phyloP scores from a whole-genome alignment of 2,888 invertebrate genomes.

The Ophion slaviceki region DNA sequence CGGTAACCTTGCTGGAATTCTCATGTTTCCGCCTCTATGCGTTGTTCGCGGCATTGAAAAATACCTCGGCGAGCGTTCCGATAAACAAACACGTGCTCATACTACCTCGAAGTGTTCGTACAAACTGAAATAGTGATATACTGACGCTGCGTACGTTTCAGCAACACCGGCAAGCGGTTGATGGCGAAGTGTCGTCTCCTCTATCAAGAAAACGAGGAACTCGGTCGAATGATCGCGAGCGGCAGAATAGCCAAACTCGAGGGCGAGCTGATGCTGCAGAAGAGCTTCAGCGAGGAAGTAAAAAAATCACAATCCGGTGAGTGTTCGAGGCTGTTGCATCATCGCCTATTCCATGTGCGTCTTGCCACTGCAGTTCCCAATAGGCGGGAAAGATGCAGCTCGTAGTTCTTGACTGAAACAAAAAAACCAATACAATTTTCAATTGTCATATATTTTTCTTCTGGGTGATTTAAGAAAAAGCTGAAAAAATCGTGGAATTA shows the following conservation, averaged over 20 bases:
- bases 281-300: constrained; percentile 97
- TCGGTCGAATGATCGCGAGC: constrained; percentile 97
- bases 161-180: constrained; percentile 98
- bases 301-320: constrained; percentile 97
- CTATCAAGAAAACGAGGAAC: constrained; percentile 98
- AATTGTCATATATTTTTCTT: too few species aligned
- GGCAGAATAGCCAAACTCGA: constrained; percentile 97
- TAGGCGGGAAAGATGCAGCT: too few species aligned
- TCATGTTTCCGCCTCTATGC: too few species aligned
- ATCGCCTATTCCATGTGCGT: neutral
- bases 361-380: too few species aligned
- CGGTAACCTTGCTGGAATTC: too few species aligned
- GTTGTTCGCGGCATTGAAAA: too few species aligned
- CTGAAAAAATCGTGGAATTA: too few species aligned
- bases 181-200: constrained; percentile 98
- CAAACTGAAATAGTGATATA: neutral
- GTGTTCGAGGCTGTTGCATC: constrained; percentile 52
- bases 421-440: too few species aligned
- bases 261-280: constrained; percentile 97
- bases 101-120: neutral
- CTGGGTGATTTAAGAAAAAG: too few species aligned
- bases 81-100: too few species aligned
- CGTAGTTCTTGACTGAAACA: too few species aligned
- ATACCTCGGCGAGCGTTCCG: too few species aligned
- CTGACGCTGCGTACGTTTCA: constrained; percentile 76